A percentile compares a stretch with the other conserved stretches of the same genome.
Evolutionary conservation across 2,797 vertebrate genomes (phyloP).

Genomic region (Gastrophryne carolinensis): DNA sequence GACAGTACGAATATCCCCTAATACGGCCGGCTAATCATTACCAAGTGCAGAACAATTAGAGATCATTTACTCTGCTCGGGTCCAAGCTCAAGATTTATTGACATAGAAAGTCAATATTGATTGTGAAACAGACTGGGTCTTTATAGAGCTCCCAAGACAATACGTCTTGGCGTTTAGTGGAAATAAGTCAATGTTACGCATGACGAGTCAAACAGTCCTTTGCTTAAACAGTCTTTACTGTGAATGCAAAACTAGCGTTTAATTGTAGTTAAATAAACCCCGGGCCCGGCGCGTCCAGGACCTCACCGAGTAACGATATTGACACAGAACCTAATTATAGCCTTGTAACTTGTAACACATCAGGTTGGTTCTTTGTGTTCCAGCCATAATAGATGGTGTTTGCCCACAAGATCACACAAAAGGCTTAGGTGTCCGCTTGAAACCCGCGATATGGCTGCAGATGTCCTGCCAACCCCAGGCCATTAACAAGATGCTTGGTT

Average conservation of each 20-base stretch:
- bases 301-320: slow-evolving; percentile 29
- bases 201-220: slow-evolving; percentile 16
- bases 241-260: slow-evolving; percentile 38
- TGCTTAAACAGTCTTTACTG: slow-evolving; percentile 8
- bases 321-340: slow-evolving; percentile 49
- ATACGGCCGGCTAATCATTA: slow-evolving; percentile 41
- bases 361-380: slow-evolving; percentile 16
- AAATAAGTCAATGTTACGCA: slow-evolving; percentile 44
- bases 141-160: slow-evolving; percentile 38
- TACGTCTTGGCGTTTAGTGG: slow-evolving; percentile 26
- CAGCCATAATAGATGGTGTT: slow-evolving; percentile 23
- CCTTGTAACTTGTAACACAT: slow-evolving; percentile 38
- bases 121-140: slow-evolving; percentile 28
- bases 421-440: background rate
- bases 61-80: slow-evolving; percentile 19
- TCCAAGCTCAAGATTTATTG: slow-evolving; percentile 46
- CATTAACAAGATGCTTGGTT: background rate
- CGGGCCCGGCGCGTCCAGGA: background rate
- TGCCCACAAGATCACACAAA: slow-evolving; percentile 3
- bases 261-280: slow-evolving; percentile 43
- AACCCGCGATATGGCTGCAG: background rate
- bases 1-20: background rate
- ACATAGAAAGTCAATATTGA: slow-evolving; percentile 50
- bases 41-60: slow-evolving; percentile 34
- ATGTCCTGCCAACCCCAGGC: background rate